A percentile compares a stretch with the other conserved stretches of the same genome.
Conservation (phyloP, 2,113 vertebrate genomes). For the Syngnathus scovelli region DNA sequence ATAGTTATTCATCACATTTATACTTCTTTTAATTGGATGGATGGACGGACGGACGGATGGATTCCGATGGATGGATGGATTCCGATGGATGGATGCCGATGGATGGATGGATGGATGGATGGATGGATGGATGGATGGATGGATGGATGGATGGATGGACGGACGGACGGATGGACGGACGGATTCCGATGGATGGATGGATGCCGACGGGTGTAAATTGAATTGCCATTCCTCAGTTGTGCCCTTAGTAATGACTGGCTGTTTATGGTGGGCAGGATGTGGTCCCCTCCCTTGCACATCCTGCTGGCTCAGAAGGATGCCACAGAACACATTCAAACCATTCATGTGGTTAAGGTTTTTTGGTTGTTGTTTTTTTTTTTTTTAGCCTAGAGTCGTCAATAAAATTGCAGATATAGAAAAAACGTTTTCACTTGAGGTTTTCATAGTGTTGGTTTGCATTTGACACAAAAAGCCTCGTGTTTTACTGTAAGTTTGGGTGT, state of each 20-base stretch:
- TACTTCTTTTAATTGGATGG: too few relatives aligned
- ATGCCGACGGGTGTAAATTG: too few relatives aligned
- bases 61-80: too few relatives aligned
- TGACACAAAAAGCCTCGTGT: neutral
- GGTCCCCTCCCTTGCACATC: slow-evolving; percentile 44
- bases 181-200: too few relatives aligned
- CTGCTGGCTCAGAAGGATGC: slow-evolving; percentile 28
- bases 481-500: neutral
- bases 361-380: too few relatives aligned
- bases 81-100: too few relatives aligned
- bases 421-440: slow-evolving; percentile 15
- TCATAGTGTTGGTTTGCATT: neutral
- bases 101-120: too few relatives aligned
- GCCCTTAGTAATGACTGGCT: neutral
- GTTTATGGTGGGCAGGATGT: slow-evolving; percentile 40
- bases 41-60: too few relatives aligned
- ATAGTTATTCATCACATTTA: too few relatives aligned
- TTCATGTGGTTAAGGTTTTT: neutral
- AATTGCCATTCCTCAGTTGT: neutral
- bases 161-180: too few relatives aligned
- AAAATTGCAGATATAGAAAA: slow-evolving; percentile 25
- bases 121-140: too few relatives aligned
- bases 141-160: too few relatives aligned
- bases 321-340: slow-evolving; percentile 12
- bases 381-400: neutral